Evolutionary conservation across 2,113 vertebrate species (phyloP), one percentile per base, ranked within the genome.

Genomic region (Mystacornis crossleyi): DNA sequence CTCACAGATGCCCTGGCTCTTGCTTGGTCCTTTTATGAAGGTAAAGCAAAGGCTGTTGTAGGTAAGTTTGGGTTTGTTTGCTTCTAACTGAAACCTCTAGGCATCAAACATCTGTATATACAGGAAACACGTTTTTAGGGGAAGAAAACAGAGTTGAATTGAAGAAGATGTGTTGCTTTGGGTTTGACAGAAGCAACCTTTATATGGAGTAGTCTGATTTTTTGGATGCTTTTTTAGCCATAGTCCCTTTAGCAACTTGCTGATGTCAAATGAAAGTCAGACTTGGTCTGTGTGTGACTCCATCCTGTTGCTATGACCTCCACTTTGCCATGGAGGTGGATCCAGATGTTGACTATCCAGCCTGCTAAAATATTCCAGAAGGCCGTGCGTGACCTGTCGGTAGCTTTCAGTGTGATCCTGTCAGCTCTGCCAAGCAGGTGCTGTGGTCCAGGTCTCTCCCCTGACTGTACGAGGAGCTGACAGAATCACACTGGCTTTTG

Each of bases 1-100:
- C 99, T 99, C 86, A 98, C 98, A 8, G 99, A 99, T 98, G 99
- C 99, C n/a, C 98, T 99, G 70, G 98, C 98, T 88, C 97, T 99
- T 69, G 99, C 99, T 28, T 99, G 99, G 99, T 99, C 99, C 40
- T 99, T 99, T 94, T 99, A 99, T 60, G 99, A 99, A 95, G 99
- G 99, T 84, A 99, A 99, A 78, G 99, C 99, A 50, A 99, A 99
- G 95, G 99, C 99, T 85, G 99, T 99, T 50, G 98, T 99, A 69
- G 99, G 99, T 99, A 97, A 97, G 99, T 98, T 64, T 67, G 21
- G 36, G 3, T 40, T 60, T 66, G 6, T 31, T 53, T 31, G 2
- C 21, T 54, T 71, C 12, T 55, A 69, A 50, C 15, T 94, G 31
- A 77, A 75, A 66, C 20, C 6, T 16, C 14, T 31, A 38, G 77